Conservation (phyloP, 2,888 invertebrate genomes). For the Anoplius nigerrimus region DNA sequence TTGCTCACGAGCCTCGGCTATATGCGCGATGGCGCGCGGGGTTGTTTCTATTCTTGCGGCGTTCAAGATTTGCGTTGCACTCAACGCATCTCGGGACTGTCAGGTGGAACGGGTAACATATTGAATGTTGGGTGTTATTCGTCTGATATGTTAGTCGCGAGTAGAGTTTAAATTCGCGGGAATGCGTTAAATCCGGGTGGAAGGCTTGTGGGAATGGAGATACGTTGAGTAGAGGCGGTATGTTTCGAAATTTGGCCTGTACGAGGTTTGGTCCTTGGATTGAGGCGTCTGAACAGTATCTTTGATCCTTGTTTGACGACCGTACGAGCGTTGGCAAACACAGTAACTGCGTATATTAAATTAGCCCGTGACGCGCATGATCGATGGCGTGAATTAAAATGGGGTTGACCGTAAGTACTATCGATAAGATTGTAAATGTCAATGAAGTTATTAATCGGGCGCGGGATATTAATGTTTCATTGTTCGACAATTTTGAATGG, state of each 20-base stretch:
- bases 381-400: slow-evolving; percentile 27
- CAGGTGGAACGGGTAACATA: no score
- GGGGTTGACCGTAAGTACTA: background rate
- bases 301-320: background rate
- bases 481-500: no score
- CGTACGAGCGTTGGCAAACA: background rate
- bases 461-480: no score
- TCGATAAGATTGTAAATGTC: slow-evolving; percentile 25
- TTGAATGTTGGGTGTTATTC: background rate
- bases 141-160: background rate
- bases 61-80: background rate
- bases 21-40: no score
- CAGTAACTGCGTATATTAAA: slow-evolving; percentile 16
- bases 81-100: background rate
- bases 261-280: background rate
- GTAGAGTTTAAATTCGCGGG: background rate
- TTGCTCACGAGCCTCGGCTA: no score
- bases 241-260: background rate
- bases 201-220: background rate
- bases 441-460: background rate
- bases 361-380: slow-evolving; percentile 21
- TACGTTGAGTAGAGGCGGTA: background rate
- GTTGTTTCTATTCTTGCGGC: background rate
- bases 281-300: no score
- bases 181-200: background rate